A percentile compares a stretch with the other conserved stretches of the same genome.
phyloP scores from a whole-genome alignment of 2,113 vertebrate genomes.

The Mastomys coucha region DNA sequence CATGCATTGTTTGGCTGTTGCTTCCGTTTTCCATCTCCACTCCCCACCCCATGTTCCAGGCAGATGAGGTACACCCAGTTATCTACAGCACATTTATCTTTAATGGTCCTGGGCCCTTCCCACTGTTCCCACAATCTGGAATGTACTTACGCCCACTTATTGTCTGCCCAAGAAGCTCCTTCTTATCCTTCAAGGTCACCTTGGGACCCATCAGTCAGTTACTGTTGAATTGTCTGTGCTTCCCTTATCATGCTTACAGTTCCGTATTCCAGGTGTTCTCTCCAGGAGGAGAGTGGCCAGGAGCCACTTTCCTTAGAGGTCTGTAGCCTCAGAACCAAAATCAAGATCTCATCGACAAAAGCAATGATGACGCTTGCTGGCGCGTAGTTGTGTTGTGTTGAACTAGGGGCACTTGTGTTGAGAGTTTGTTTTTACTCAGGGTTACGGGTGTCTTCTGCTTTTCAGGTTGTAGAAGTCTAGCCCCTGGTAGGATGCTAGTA shows the following conservation, averaged over 20 bases:
- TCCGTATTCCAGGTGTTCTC: not conserved
- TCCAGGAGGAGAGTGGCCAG: too few relatives aligned
- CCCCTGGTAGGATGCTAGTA: not conserved
- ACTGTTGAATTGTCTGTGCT: slow-evolving; percentile 33
- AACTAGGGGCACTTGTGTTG: not conserved
- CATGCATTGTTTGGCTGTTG: slow-evolving; percentile 7
- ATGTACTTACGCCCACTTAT: not conserved
- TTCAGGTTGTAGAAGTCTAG: not conserved
- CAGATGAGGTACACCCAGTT: slow-evolving; percentile 19
- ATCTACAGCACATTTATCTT: slow-evolving; percentile 17
- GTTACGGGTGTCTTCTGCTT: slow-evolving; percentile 7
- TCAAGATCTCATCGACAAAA: not conserved
- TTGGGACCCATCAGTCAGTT: slow-evolving; percentile 10
- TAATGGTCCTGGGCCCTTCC: not conserved
- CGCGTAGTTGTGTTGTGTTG: not conserved
- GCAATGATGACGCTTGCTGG: not conserved
- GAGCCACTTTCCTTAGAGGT: not conserved
- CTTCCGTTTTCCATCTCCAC: not conserved
- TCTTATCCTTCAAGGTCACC: slow-evolving; percentile 30
- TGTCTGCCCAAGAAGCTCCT: not conserved
- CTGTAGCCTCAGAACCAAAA: not conserved
- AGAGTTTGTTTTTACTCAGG: not conserved
- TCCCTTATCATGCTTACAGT: not conserved
- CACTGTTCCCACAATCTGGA: not conserved
- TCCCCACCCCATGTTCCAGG: slow-evolving; percentile 25